phyloP scores from a whole-genome alignment of 2,113 vertebrate species.

The Drymodes brunneopygia region DNA sequence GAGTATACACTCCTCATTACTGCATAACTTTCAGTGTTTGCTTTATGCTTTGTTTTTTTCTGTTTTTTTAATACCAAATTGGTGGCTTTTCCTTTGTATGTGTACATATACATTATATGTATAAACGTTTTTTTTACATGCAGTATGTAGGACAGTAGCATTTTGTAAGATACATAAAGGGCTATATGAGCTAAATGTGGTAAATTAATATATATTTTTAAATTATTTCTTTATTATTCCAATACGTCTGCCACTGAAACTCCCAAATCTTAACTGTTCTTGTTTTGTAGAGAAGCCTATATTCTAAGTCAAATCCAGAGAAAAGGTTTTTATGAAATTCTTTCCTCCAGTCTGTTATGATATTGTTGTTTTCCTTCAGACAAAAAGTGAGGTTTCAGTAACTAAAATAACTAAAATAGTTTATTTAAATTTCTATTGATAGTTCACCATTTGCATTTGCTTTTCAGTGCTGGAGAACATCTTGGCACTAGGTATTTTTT shows the following conservation, averaged over 20 bases:
- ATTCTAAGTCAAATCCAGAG: background rate
- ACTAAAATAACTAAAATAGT: background rate
- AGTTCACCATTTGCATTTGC: background rate
- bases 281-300: background rate
- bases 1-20: constrained; percentile 10
- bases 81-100: constrained; percentile 9
- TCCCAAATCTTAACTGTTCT: background rate
- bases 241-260: background rate
- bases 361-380: background rate
- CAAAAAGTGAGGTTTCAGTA: constrained; percentile 10
- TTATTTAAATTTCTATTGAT: background rate
- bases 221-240: constrained; percentile 13
- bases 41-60: background rate
- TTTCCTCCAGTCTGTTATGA: background rate
- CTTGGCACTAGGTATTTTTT: background rate
- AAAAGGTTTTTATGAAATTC: background rate
- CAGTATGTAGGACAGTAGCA: constrained; percentile 19
- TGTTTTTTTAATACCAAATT: background rate
- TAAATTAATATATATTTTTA: constrained; percentile 36
- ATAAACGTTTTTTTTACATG: constrained; percentile 43
- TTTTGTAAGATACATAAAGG: constrained; percentile 67
- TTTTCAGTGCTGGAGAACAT: constrained; percentile 11
- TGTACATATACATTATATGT: background rate
- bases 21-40: background rate
- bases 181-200: constrained; percentile 48